A percentile compares a stretch with the other conserved stretches of the same genome.
phyloP scores from a whole-genome alignment of 1,140 invertebrate species.

The Aphis gossypii region DNA sequence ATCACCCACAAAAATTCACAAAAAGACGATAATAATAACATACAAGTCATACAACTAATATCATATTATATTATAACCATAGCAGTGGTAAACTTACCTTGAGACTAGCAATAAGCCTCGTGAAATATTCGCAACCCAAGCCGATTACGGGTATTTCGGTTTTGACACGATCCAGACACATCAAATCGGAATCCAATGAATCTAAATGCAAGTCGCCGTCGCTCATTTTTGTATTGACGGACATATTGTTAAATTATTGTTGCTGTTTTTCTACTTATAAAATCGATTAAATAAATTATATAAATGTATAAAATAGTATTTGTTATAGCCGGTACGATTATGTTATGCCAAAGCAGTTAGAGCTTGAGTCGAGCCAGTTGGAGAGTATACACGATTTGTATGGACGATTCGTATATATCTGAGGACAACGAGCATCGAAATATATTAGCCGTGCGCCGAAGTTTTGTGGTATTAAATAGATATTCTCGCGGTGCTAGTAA shows the following conservation, averaged over 20 bases:
- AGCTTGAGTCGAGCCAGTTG: neutral
- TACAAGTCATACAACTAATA: neutral
- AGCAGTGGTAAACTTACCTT: neutral
- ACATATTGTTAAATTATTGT: neutral
- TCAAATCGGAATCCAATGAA: neutral
- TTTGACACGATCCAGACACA: neutral
- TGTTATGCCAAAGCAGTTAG: neutral
- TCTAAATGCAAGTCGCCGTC: neutral
- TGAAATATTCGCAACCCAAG: slow-evolving; percentile 17
- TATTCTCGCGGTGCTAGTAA: neutral
- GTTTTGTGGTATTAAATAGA: neutral
- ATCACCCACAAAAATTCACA: neutral
- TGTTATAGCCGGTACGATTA: neutral
- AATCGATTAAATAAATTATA: neutral
- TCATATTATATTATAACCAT: neutral
- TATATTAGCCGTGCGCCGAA: neutral
- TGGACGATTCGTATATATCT: neutral
- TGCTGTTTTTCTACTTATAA: neutral
- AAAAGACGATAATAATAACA: neutral
- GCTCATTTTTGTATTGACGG: neutral
- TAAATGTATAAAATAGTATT: neutral
- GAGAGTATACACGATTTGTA: no score
- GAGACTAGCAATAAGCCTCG: neutral
- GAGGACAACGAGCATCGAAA: neutral
- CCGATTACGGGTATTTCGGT: slow-evolving; percentile 32